Percentiles rank a stretch among this genome's conserved stretches.
Evolutionary conservation across 2,797 vertebrate species (phyloP).

Genomic region (Argyrosomus regius): DNA sequence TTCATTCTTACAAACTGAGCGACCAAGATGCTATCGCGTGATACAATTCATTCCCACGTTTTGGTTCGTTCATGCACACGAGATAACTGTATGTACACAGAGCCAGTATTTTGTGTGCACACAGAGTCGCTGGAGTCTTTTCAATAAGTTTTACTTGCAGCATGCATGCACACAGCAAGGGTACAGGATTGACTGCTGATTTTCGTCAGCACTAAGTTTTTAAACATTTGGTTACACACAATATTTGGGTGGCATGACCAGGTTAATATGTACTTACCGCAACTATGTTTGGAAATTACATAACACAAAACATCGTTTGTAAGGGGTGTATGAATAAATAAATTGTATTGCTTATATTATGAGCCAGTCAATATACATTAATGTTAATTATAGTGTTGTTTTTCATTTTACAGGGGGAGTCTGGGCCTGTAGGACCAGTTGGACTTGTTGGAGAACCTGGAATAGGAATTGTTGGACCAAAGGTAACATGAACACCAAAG

Average conservation of each 20-base stretch:
- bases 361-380: neutral
- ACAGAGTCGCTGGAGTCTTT: too few species aligned
- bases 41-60: too few species aligned
- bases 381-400: neutral
- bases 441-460: slow-evolving; percentile 88
- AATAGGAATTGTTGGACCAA: slow-evolving; percentile 85
- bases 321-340: neutral
- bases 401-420: slow-evolving; percentile 83
- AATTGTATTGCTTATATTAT: neutral
- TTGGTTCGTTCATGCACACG: too few species aligned
- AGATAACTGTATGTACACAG: too few species aligned
- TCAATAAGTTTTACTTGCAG: too few species aligned
- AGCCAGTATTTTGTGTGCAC: too few species aligned
- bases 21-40: too few species aligned
- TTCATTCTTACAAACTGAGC: too few species aligned
- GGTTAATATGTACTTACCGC: neutral
- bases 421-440: slow-evolving; percentile 80
- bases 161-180: too few species aligned
- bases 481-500: slow-evolving; percentile 74
- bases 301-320: neutral
- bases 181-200: too few species aligned
- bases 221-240: too few species aligned
- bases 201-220: too few species aligned
- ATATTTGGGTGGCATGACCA: neutral
- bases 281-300: neutral